Conservation (phyloP, 2,797 vertebrate species). For the Sebastes oblongus region DNA sequence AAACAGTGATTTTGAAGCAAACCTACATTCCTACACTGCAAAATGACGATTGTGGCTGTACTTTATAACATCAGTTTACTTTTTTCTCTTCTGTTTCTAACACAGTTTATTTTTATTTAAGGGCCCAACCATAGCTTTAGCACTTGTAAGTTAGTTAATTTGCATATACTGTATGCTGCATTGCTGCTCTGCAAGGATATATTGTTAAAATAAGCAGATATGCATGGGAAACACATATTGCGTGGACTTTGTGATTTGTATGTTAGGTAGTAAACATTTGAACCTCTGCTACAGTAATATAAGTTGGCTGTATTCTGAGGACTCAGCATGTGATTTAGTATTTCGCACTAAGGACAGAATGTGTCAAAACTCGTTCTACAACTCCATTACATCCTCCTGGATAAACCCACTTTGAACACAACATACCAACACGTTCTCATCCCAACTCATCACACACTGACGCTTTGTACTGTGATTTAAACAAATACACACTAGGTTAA, state of each 20-base stretch:
- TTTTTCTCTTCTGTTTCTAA: neutral
- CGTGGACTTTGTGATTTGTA: too few relatives aligned
- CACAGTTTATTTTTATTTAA: neutral
- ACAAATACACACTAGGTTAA: too few relatives aligned
- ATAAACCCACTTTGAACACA: neutral
- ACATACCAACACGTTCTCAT: neutral
- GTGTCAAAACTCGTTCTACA: neutral
- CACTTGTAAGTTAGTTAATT: too few relatives aligned
- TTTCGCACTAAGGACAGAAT: too few relatives aligned
- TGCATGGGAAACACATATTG: too few relatives aligned
- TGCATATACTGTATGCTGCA: too few relatives aligned
- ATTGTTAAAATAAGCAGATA: too few relatives aligned
- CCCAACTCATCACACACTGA: too few relatives aligned
- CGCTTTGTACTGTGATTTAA: too few relatives aligned
- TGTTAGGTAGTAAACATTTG: neutral
- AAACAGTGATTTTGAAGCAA: neutral
- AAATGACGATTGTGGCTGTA: neutral
- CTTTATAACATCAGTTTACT: neutral
- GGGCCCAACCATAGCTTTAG: neutral
- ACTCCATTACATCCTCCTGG: neutral
- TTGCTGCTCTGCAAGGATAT: too few relatives aligned
- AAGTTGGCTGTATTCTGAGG: neutral
- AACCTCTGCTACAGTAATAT: neutral
- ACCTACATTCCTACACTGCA: too few relatives aligned
- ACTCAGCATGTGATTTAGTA: neutral